A percentile compares a stretch with the other conserved stretches of the same genome.
phyloP scores from a whole-genome alignment of 2,113 vertebrate genomes.

The Uria lomvia region DNA sequence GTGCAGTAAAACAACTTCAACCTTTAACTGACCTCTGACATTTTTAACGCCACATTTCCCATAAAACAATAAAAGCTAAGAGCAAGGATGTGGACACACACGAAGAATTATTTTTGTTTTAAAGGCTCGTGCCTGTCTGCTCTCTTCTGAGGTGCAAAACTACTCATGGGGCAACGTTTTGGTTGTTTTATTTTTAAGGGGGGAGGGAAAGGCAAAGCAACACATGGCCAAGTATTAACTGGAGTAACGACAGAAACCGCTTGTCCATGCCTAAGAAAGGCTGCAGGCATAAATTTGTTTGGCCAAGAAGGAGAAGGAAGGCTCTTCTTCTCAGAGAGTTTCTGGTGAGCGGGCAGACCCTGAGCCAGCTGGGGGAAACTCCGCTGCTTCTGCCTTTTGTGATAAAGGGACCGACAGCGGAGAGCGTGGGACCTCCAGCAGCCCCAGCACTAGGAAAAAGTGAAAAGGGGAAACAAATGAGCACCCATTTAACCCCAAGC shows the following conservation, averaged over 20 bases:
- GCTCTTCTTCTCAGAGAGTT: not conserved
- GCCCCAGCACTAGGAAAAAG: not conserved
- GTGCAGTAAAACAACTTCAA: not conserved
- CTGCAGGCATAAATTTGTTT: not conserved
- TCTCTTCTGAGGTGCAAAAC: not conserved
- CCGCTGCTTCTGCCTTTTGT: not conserved
- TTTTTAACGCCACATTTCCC: not conserved
- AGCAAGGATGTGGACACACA: not conserved
- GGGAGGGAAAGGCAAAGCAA: not conserved
- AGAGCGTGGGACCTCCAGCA: not conserved
- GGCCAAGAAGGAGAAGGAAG: not conserved
- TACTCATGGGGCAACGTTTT: not conserved
- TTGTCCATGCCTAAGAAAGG: not conserved
- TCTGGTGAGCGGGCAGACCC: not conserved
- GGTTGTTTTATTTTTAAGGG: not conserved
- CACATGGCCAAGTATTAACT: not conserved
- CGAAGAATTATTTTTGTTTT: not conserved
- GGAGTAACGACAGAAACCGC: not conserved
- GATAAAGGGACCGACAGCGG: not conserved
- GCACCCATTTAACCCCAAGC: not conserved
- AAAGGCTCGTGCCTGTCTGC: not conserved
- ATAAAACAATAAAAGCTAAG: not conserved
- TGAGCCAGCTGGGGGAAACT: accelerated
- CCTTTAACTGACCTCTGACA: not conserved
- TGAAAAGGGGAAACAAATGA: not conserved